Percentiles rank a stretch among this genome's conserved stretches.
These are phyloP conservation scores for Chloroceryle inda DNA, from an alignment of 2,797 vertebrate species.

Conservation along the genomic window DNA sequence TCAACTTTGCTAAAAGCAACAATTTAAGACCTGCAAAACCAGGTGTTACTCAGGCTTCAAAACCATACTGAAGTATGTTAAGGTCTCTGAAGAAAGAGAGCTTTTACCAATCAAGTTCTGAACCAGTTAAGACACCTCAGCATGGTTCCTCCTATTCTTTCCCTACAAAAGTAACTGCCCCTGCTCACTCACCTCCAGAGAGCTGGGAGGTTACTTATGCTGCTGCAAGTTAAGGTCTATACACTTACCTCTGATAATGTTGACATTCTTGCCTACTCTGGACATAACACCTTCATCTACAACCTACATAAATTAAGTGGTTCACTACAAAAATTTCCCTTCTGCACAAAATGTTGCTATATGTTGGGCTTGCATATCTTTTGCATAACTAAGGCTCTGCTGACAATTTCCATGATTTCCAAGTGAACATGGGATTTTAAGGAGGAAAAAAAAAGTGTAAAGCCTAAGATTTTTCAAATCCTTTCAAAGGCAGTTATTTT, in stretches of 20 bases:
- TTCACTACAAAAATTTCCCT: background rate
- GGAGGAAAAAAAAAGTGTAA: background rate
- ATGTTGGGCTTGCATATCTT: background rate
- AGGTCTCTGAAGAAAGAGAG: background rate
- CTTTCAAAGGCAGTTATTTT: background rate
- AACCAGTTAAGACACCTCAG: background rate
- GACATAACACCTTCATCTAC: background rate
- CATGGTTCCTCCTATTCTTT: background rate
- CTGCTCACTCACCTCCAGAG: background rate
- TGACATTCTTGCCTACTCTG: background rate
- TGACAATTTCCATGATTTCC: background rate
- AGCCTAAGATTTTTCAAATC: background rate
- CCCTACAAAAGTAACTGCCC: background rate
- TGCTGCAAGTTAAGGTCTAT: background rate
- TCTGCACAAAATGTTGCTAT: background rate
- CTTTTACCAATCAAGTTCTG: background rate
- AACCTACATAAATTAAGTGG: background rate
- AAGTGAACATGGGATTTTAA: background rate
- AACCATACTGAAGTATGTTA: background rate
- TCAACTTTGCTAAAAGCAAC: background rate
- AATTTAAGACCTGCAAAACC: background rate
- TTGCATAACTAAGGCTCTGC: background rate
- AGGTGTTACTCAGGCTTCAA: background rate
- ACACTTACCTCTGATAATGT: background rate
- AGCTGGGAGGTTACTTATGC: background rate